These are phyloP conservation scores for Drosophila bifasciata DNA, from an alignment of 1,140 invertebrate species.

Conservation along the genomic window DNA sequence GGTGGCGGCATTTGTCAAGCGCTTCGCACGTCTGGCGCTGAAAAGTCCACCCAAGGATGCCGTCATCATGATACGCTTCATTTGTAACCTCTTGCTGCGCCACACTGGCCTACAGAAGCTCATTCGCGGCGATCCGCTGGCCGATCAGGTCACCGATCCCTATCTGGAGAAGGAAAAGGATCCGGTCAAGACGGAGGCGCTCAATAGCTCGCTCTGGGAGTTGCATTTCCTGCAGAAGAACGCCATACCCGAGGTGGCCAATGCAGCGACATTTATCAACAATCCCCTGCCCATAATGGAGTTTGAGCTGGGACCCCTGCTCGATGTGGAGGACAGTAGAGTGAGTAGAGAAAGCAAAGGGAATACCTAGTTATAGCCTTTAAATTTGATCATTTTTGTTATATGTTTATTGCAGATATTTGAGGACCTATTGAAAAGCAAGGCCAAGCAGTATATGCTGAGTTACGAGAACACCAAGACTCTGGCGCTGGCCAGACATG, in stretches of 20 bases:
- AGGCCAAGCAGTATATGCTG: slow-evolving; percentile 87
- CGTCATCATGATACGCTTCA: slow-evolving; percentile 91
- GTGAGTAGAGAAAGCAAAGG: slow-evolving; percentile 84
- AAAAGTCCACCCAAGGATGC: slow-evolving; percentile 92
- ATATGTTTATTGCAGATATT: slow-evolving; percentile 84
- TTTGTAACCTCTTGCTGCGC: slow-evolving; percentile 93
- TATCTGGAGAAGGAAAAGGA: slow-evolving; percentile 92
- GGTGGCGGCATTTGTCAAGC: slow-evolving; percentile 97
- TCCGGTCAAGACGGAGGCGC: slow-evolving; percentile 90
- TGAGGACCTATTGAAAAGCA: slow-evolving; percentile 87
- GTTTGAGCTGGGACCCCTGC: slow-evolving; percentile 87
- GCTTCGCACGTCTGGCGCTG: slow-evolving; percentile 92
- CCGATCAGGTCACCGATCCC: slow-evolving; percentile 87
- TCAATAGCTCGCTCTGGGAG: slow-evolving; percentile 97
- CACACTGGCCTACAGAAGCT: slow-evolving; percentile 93
- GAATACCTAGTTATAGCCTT: too few relatives aligned
- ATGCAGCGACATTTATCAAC: slow-evolving; percentile 88
- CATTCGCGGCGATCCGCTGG: slow-evolving; percentile 87
- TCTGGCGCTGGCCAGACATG: slow-evolving; percentile 52
- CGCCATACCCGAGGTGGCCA: slow-evolving; percentile 89
- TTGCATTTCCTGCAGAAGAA: slow-evolving; percentile 90
- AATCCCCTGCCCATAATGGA: slow-evolving; percentile 88
- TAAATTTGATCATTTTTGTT: not conserved
- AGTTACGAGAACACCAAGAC: slow-evolving; percentile 86
- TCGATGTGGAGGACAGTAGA: slow-evolving; percentile 87